Conservation (phyloP, 2,888 invertebrate genomes). For the Aspidapion aeneum region DNA sequence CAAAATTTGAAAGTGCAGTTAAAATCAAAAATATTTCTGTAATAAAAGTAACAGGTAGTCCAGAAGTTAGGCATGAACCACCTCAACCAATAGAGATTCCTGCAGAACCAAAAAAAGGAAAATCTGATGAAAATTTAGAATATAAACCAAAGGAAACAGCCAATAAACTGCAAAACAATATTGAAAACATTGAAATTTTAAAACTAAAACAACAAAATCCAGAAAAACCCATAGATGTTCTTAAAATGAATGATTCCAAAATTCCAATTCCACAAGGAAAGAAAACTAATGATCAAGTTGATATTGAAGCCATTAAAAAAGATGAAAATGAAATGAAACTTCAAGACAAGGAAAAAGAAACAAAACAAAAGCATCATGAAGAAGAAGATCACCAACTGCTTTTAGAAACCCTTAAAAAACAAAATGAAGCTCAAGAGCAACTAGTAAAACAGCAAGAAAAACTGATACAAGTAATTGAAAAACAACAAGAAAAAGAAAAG, state of each 20-base stretch:
- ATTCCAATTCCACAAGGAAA: conserved; percentile 3
- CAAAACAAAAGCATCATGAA: conserved; percentile 26
- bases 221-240: not conserved
- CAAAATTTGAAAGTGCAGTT: too few relatives aligned
- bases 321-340: conserved; percentile 48
- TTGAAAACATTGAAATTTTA: not conserved
- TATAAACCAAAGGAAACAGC: conserved; percentile 10
- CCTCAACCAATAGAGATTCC: conserved; percentile 42
- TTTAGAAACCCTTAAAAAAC: conserved; percentile 63
- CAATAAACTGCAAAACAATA: conserved; percentile 8
- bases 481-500: conserved; percentile 33
- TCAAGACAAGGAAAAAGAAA: conserved; percentile 39
- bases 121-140: conserved; percentile 7
- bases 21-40: not conserved
- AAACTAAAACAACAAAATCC: not conserved
- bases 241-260: not conserved
- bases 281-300: conserved; percentile 46
- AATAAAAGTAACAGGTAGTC: conserved; percentile 32
- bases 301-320: conserved; percentile 48
- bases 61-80: conserved; percentile 45
- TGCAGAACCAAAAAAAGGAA: conserved; percentile 23
- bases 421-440: conserved; percentile 65
- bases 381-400: conserved; percentile 48
- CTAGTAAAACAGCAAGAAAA: conserved; percentile 63
- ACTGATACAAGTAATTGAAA: conserved; percentile 32